Evolutionary conservation across 2,888 invertebrate species (phyloP), one percentile per base, ranked within the genome.

Genomic region (Tineola bisselliella): DNA sequence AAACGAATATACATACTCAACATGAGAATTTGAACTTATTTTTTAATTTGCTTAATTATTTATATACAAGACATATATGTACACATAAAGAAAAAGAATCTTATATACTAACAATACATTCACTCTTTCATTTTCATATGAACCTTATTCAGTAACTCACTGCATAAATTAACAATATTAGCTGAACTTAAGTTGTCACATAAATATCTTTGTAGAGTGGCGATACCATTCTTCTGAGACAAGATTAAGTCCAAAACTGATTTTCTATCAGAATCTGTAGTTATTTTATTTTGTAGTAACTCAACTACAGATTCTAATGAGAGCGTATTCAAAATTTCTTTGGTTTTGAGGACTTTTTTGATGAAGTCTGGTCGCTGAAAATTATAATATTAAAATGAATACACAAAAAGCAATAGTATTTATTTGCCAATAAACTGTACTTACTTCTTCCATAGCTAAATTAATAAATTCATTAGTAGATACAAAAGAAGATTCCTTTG

Each of bases 281-380:
- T 69, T 1, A 74, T 64, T 66, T 74, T 76, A 15, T 71, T 70
- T 61, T 72, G 62, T 13, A 80, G 15, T 48, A 18, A 15, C 10
- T 15, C 17, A 2, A 48, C 10, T 11, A 48, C 5, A 10, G 48
- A 17, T 8, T 18, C n/a, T 15, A 48, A 18, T 13, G 15, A 69
- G 65, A 30, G 67, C 58, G n/a, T 84, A 68, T 48, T 68, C 67
- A 25, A 5, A 15, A 48, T 17, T 18, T 48, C 48, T 48, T 48
- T 48, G 15, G 17, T 48, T 15, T 48, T 8, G 18, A 10, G 17
- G 6, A 48, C 10, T 48, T 48, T 48, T 13, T 69, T 67, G 8
- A 79, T 62, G 58, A 80, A 83, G 66, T 84, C 81, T 15, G 69
- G 64, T 68, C 73, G 73, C 84, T 86, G 76, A 17, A 79, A 80